phyloP scores from a whole-genome alignment of 2,113 vertebrate species.

The Egretta garzetta region DNA sequence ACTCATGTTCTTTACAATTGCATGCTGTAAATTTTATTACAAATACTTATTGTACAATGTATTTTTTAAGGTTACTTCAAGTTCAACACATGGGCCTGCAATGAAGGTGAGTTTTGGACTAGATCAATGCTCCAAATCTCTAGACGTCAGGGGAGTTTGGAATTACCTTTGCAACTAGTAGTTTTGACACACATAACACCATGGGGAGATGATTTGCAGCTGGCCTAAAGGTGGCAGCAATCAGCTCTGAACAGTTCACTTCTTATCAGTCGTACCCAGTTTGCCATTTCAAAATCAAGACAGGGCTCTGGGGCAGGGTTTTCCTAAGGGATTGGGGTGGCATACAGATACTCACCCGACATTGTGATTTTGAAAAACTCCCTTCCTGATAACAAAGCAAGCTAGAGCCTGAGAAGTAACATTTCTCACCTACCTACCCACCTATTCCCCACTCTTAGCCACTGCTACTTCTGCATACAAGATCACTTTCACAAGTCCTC shows the following conservation, averaged over 20 bases:
- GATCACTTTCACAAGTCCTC: not conserved
- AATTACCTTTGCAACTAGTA: not conserved
- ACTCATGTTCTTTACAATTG: not conserved
- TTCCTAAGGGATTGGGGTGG: not conserved
- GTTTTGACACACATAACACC: fast-evolving
- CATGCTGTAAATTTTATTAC: not conserved
- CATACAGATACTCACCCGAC: not conserved
- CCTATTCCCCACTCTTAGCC: no score
- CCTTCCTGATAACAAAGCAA: not conserved
- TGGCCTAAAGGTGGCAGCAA: constrained; percentile 20
- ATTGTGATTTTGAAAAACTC: not conserved
- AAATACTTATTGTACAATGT: not conserved
- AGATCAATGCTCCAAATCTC: not conserved
- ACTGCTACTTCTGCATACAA: fast-evolving
- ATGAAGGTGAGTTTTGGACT: not conserved
- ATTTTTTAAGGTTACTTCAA: not conserved
- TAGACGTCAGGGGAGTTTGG: not conserved
- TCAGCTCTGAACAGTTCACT: not conserved
- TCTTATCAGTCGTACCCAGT: no score
- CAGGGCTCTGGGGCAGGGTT: not conserved
- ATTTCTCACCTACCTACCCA: not conserved
- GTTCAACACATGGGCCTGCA: not conserved
- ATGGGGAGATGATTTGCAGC: not conserved
- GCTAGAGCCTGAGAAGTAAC: not conserved
- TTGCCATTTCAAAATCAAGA: not conserved